Evolutionary conservation across 2,888 invertebrate species (phyloP).

Genomic region (Mermis nigrescens): DNA sequence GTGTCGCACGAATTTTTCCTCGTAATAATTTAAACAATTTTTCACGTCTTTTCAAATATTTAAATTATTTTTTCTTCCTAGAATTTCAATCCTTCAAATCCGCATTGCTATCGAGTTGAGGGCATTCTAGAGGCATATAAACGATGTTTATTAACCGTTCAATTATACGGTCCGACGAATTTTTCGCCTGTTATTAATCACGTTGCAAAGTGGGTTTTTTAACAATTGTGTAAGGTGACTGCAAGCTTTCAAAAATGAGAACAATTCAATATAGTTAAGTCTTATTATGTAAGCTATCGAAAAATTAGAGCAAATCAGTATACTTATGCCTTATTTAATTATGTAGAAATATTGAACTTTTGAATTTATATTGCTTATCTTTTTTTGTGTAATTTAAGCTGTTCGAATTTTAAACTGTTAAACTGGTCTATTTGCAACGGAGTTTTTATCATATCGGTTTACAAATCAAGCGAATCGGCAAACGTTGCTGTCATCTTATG

Average conservation of each 20-base stretch:
- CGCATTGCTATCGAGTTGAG: constrained; percentile 38
- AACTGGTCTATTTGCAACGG: no score
- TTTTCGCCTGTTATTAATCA: constrained; percentile 43
- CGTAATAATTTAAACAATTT: constrained; percentile 15
- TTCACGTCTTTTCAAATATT: no score
- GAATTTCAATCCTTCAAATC: constrained; percentile 41
- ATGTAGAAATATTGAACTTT: background rate
- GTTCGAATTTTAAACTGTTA: no score
- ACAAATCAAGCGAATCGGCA: no score
- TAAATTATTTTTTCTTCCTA: constrained; percentile 18
- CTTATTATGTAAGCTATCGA: no score
- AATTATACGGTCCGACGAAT: constrained; percentile 44
- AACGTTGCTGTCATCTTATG: no score
- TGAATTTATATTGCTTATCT: no score
- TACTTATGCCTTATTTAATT: background rate
- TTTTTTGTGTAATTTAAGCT: no score
- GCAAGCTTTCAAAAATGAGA: background rate
- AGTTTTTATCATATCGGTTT: no score
- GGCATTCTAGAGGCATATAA: constrained; percentile 41
- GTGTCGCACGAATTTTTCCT: constrained; percentile 29
- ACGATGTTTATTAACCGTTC: constrained; percentile 37
- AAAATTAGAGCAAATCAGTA: background rate
- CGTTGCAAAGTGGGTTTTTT: constrained; percentile 35
- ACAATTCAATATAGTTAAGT: no score
- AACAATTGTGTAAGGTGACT: constrained; percentile 14